phyloP scores from a whole-genome alignment of 1,140 invertebrate species.

The Mya arenaria region DNA sequence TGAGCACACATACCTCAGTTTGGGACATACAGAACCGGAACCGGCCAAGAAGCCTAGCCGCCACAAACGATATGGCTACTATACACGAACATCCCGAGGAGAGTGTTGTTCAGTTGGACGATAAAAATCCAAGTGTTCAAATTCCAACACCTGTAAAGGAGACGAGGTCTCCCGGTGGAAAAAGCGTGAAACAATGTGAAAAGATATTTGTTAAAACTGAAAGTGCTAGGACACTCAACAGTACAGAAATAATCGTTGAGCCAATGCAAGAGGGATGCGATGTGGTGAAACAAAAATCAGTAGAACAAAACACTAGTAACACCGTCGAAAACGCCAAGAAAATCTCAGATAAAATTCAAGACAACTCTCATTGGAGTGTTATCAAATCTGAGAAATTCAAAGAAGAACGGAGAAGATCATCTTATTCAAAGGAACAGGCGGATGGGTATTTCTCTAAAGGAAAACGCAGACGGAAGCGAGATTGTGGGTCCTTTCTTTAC shows the following conservation, averaged over 20 bases:
- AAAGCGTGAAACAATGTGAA: not conserved
- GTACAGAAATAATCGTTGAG: not conserved
- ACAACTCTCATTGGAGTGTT: not conserved
- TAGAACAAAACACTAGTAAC: not conserved
- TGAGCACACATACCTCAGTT: constrained; percentile 54
- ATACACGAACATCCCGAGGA: constrained; percentile 59
- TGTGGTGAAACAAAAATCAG: no score
- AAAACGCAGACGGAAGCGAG: constrained; percentile 20
- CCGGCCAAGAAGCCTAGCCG: not conserved
- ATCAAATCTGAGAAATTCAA: not conserved
- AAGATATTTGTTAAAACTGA: not conserved
- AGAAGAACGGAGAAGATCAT: not conserved
- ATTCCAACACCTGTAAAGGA: not conserved
- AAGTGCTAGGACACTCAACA: not conserved
- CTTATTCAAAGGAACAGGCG: not conserved
- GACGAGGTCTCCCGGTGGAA: not conserved
- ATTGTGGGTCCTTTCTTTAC: constrained; percentile 61
- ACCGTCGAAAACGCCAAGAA: not conserved
- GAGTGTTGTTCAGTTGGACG: not conserved
- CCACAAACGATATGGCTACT: constrained; percentile 59
- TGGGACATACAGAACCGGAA: constrained; percentile 29
- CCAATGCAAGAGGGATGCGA: no score
- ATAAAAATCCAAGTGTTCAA: not conserved
- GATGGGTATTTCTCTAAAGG: constrained; percentile 34
- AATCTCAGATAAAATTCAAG: not conserved